phyloP scores from a whole-genome alignment of 2,888 invertebrate genomes.

The Scrobipalpa costella region DNA sequence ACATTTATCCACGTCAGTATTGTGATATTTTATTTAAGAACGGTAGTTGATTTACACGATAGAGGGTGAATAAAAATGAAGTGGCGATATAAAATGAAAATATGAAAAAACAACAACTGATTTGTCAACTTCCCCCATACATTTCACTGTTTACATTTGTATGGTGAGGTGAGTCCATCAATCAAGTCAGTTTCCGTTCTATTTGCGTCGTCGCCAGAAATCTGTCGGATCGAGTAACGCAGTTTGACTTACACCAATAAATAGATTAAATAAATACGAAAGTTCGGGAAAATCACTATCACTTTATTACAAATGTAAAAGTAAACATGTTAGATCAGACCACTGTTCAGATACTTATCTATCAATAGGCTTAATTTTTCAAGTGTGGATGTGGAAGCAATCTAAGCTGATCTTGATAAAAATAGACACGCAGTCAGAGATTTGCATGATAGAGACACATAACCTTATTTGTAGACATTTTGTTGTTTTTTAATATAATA shows the following conservation, averaged over 20 bases:
- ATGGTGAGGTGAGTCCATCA: constrained; percentile 34
- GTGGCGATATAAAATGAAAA: neutral
- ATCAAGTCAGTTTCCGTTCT: constrained; percentile 38
- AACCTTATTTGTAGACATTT: too few relatives aligned
- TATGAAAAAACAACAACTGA: constrained; percentile 1
- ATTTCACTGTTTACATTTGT: constrained; percentile 25
- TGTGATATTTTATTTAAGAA: neutral
- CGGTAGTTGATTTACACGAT: neutral
- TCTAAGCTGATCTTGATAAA: too few relatives aligned
- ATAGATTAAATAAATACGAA: neutral
- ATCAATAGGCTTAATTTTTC: too few relatives aligned
- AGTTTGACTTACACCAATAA: constrained; percentile 34
- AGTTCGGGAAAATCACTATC: neutral
- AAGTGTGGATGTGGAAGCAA: too few relatives aligned
- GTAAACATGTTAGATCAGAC: too few relatives aligned
- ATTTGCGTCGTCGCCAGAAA: constrained; percentile 39
- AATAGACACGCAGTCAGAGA: too few relatives aligned
- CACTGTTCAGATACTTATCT: too few relatives aligned
- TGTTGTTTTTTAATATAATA: too few relatives aligned
- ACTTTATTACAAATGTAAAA: too few relatives aligned
- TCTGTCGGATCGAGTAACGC: constrained; percentile 35
- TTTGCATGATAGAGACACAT: too few relatives aligned
- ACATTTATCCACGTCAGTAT: neutral
- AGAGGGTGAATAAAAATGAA: neutral
- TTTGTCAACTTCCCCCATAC: constrained; percentile 25